Evolutionary conservation across 2,888 invertebrate genomes (phyloP), one percentile per base, ranked within the genome.

Genomic region (Halocaridina rubra): DNA sequence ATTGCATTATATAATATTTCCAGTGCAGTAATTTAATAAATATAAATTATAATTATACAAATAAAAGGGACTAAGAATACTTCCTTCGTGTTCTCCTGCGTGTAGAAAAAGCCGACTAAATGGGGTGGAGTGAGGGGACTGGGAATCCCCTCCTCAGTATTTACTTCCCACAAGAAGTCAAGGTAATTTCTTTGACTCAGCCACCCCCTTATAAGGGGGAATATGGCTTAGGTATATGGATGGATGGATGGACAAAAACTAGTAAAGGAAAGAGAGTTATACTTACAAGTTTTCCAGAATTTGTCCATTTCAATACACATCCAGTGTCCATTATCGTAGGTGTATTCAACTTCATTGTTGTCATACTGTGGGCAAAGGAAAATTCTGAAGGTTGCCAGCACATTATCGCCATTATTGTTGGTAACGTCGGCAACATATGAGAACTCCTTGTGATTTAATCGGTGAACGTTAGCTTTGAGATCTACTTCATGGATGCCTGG

Each of bases 381-480:
- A 72, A 82, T 67, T 24, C 81, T 67, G 16, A 82, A 75, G 10
- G 81, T 77, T n/a, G 64, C 67, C 13, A 78, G 8, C 13, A 67
- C 67, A n/a, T 78, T 67, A 0, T 67, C 16, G 3, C 53, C 76
- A 59, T 84, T 77, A 30, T 89, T 88, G 64, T 81, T 81, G 24
- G 19, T 74, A 78, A 89, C 88, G 22, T 88, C 87, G 27, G 88
- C 88, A n/a, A 88, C 88, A 80, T 89, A 88, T 32, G 88, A 84
- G 84, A 89, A 90, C 7, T 89, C 87, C 67, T 89, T 88, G 24
- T 84, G 89, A 86, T 89, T 89, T n/a, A 89, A 84, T 29, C 89
- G 89, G 19, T 88, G 89, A 13, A 90, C 89, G n/a, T 29, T 24
- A 8, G 86, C 46, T 5, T 32, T 24, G 0, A 86, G 69, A 7